Evolutionary conservation across 2,797 vertebrate genomes (phyloP).

Genomic region (Pseudopleuronectes americanus): DNA sequence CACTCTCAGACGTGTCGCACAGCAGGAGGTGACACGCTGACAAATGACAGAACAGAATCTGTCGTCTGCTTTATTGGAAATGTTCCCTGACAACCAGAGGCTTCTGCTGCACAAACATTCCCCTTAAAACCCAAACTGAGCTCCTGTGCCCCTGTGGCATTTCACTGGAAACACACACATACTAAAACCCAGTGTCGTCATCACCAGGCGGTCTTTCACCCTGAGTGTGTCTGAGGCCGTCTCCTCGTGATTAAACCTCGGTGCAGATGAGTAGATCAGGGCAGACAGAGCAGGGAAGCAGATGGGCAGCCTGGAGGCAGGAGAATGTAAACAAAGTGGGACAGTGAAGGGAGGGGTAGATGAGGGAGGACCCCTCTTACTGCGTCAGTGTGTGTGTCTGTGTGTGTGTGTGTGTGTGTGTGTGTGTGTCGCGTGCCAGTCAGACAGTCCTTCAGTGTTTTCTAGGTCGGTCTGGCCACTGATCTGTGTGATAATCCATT

Average conservation of each 20-base stretch:
- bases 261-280: conserved; percentile 35
- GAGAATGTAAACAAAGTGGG: conserved; percentile 67
- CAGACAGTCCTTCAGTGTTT: conserved; percentile 58
- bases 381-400: conserved; percentile 5
- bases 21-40: conserved; percentile 8
- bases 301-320: conserved; percentile 65
- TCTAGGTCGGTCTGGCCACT: conserved; percentile 69
- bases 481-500: conserved; percentile 67
- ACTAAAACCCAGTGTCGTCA: background rate
- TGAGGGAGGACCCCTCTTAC: conserved; percentile 43
- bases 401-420: conserved; percentile 25
- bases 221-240: background rate
- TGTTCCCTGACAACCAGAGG: background rate
- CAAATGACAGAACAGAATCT: conserved; percentile 10
- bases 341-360: conserved; percentile 32
- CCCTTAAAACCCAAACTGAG: background rate
- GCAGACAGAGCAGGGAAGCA: conserved; percentile 41
- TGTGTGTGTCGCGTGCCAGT: conserved; percentile 5
- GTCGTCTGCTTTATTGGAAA: background rate
- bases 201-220: background rate
- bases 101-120: background rate
- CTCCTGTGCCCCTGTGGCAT: background rate
- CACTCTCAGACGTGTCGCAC: conserved; percentile 10
- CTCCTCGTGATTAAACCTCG: conserved; percentile 37
- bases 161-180: background rate